These are phyloP conservation scores for Chionis minor DNA, from an alignment of 2,113 vertebrate genomes.

Conservation along the genomic window DNA sequence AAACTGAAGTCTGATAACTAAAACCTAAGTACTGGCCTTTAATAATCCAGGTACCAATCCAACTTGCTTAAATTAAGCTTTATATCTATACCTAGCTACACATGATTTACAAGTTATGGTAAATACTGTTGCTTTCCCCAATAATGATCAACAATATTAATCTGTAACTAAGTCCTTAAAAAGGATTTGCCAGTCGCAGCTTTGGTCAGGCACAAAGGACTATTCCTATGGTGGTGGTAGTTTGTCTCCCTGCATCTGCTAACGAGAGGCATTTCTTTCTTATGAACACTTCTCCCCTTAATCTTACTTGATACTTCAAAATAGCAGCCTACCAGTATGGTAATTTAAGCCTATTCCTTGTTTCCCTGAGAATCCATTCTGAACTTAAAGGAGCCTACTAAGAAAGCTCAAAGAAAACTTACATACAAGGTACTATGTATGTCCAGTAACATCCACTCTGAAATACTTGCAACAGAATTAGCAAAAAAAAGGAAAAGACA, in stretches of 20 bases:
- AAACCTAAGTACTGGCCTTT: neutral
- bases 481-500: neutral
- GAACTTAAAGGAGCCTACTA: neutral
- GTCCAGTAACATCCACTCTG: neutral
- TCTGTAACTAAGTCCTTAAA: neutral
- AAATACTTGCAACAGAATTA: neutral
- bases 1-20: neutral
- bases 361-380: neutral
- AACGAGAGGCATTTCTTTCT: neutral
- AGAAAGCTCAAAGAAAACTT: neutral
- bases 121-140: neutral
- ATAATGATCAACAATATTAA: neutral
- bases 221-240: neutral
- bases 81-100: neutral
- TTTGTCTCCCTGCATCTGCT: neutral
- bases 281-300: neutral
- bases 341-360: neutral
- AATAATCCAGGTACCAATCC: neutral
- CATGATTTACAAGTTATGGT: neutral
- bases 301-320: neutral
- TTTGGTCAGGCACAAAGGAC: neutral
- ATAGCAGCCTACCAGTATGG: neutral
- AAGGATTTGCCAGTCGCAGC: neutral
- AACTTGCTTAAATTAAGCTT: neutral
- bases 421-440: rapidly evolving